Base-by-base conservation (phyloP, 2,113 vertebrate genomes). In the Scomber colias region DNA sequence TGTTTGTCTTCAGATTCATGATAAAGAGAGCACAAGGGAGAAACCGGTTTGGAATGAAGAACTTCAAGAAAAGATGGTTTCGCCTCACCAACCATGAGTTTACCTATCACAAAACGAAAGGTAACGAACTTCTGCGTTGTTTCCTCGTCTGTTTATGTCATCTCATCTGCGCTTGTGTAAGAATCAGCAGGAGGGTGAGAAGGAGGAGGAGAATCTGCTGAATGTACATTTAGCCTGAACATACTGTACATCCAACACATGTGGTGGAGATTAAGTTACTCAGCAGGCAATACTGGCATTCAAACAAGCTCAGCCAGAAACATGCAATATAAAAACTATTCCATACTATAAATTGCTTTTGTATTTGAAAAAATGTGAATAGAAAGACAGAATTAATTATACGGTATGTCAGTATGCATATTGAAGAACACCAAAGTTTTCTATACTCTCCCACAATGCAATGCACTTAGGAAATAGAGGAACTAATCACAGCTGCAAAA, bases 11-110 rank as follows among this genome's bases (percentile, higher is more conserved):
- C 85, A 99, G 98, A 88, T 97, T 98, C 88, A 99, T 99, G 98
- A 98, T 99, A 70, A 99, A 99, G 92, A 93, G 98, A 88, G 98
- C 98, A 0, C 98, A 99, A 79, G 98, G 98, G 51, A 97, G 98
- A 67, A 99, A 99, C 66, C 95, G 97, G 7, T 98, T 99, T 70
- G 97, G 98, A 30, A 97, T 98, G 95, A 99, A 99, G 93, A 99
- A 99, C 89, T 99, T 99, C 89, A 99, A 99, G 94, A 99, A 98
- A 87, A 95, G 98, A 75, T 99, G 98, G 98, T 99, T 99, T 92
- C 97, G 97, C 49, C 94, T 99, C 81, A 98, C 97, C 49, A 99
- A 99, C 88, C 97, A 99, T 2, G 98, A 99, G 86, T 98, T 99
- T 77, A 99, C 98, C 31, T 99, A 99, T 89, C 98, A 99, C 90